These are phyloP conservation scores for Malthinus flaveolus DNA, from an alignment of 2,888 invertebrate species.

Conservation along the genomic window DNA sequence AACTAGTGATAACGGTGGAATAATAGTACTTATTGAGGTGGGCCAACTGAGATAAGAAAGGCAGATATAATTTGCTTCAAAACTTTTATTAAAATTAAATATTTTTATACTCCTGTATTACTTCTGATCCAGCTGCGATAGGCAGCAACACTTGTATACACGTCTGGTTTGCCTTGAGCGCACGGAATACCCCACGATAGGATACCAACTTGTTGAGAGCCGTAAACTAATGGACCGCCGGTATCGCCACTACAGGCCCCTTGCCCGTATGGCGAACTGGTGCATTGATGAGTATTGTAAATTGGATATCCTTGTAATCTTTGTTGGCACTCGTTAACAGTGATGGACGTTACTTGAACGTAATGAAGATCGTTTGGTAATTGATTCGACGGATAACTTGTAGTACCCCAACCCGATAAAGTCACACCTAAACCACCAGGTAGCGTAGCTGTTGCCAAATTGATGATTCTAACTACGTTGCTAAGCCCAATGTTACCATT, in stretches of 20 bases:
- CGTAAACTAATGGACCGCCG: slow-evolving; percentile 55
- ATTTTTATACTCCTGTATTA: not conserved
- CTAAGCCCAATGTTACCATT: not conserved
- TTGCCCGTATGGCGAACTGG: slow-evolving; percentile 61
- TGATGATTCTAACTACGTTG: not conserved
- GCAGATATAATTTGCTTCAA: too few species aligned
- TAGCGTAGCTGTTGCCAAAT: not conserved
- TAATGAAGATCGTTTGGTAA: slow-evolving; percentile 45
- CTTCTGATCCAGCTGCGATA: slow-evolving; percentile 55
- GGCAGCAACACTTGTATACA: slow-evolving; percentile 56
- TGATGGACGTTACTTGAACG: not conserved
- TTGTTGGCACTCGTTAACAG: slow-evolving; percentile 24
- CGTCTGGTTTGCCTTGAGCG: slow-evolving; percentile 59
- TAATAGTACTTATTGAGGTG: too few species aligned
- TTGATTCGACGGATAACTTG: slow-evolving; percentile 58
- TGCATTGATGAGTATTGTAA: slow-evolving; percentile 60
- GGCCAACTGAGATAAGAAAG: too few species aligned
- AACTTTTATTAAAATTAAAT: not conserved
- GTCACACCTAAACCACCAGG: slow-evolving; percentile 6
- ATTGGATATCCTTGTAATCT: slow-evolving; percentile 43
- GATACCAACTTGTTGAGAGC: slow-evolving; percentile 51
- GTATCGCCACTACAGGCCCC: slow-evolving; percentile 63
- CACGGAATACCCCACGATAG: slow-evolving; percentile 62
- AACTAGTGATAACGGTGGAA: too few species aligned
- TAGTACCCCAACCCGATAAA: slow-evolving; percentile 32